Base-by-base conservation (phyloP, 2,888 invertebrate species). In the Hybos culiciformis region DNA sequence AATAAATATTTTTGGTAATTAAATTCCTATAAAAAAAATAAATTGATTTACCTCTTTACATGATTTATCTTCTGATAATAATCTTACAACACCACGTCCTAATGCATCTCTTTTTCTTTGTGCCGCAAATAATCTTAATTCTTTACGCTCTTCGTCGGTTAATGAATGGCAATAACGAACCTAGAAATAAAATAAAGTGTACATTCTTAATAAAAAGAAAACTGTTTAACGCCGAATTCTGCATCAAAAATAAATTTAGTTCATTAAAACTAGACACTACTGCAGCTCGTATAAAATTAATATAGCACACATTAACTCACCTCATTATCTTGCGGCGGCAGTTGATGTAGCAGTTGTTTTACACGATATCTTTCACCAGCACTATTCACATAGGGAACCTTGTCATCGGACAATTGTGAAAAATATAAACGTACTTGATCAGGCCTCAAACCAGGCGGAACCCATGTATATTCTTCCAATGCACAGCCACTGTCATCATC, bases 391-490 rank as follows among this genome's bases (percentile, higher is more conserved):
- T 93, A 94, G 44, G 96, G 96, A 46, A 97, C 87, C 70, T 94
- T 93, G 68, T 94, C 93, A 68, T 96, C 93, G 11, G 96, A 90
- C 46, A 97, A 73, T 50, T 83, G 81, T 45, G 90, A 87, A 74
- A 97, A 96, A 74, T 94, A 97, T 59, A 92, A 77, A 69, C 96
- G 94, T 50, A 97, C 94, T 81, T 94, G 93, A 70, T 96, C 94
- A 2, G 96, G 93, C 62, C 93, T 78, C 14, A 96, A 71, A 48
- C 94, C 94, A 3, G 91, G 90, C 31, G 97, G 97, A 48, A 96
- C 90, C 96, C 96, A 97, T 3, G 93, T 92, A 67, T 94, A 96
- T 67, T 97, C 96, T 64, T 97, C 96, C 50, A 97, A 70, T 18
- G 94, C 94, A 64, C 96, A 97, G 9, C 97, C 96, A 42, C 91